Conservation (phyloP, 2,797 vertebrate species). For the Pempheris klunzingeri region DNA sequence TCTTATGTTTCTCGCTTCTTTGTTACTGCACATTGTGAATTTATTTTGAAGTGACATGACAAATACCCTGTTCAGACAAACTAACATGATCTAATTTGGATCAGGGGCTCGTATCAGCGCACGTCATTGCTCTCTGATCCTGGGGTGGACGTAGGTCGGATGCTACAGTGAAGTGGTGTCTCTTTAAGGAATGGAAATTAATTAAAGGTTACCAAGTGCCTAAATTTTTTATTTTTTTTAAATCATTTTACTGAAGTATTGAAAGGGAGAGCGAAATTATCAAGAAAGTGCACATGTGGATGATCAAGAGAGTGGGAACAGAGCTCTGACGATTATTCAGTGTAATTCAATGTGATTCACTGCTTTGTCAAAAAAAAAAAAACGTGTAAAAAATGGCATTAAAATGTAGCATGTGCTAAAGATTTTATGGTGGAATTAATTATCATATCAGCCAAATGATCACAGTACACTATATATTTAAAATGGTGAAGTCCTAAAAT, state of each 20-base stretch:
- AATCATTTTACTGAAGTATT: not conserved
- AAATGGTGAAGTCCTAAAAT: not conserved
- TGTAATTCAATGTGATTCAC: too few relatives aligned
- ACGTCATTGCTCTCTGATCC: not conserved
- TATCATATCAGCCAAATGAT: not conserved
- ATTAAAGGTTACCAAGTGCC: not conserved
- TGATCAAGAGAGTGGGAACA: too few relatives aligned
- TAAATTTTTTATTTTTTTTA: too few relatives aligned
- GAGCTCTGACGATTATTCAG: too few relatives aligned
- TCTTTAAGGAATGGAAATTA: not conserved
- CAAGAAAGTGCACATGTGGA: not conserved
- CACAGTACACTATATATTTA: conserved; percentile 2
- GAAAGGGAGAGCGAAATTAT: not conserved
- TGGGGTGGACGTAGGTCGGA: not conserved
- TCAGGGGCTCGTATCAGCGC: not conserved
- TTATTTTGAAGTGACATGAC: not conserved
- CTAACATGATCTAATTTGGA: not conserved
- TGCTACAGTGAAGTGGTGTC: not conserved
- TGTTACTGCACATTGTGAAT: too few relatives aligned
- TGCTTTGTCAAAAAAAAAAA: too few relatives aligned
- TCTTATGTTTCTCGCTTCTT: not conserved
- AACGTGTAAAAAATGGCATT: too few relatives aligned
- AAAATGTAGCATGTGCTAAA: not conserved
- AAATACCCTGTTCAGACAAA: not conserved
- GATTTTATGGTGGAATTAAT: not conserved